phyloP scores from a whole-genome alignment of 2,797 vertebrate species.

The Chiroxiphia lanceolata region DNA sequence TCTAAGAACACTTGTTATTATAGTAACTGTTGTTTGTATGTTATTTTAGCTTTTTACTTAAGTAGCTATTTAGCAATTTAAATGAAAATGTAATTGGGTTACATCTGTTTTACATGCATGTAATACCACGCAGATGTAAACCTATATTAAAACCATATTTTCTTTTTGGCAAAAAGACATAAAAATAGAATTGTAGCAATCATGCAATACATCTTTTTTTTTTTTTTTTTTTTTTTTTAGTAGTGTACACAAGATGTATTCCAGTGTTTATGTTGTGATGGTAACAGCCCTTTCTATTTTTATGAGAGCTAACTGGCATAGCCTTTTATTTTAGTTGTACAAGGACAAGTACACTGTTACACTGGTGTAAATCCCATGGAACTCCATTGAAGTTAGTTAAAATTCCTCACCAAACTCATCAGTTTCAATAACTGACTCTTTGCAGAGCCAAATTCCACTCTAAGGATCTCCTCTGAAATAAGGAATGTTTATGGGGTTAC shows the following conservation, averaged over 20 bases:
- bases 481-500: background rate
- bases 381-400: slow-evolving; percentile 12
- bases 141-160: slow-evolving; percentile 91
- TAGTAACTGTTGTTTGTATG: slow-evolving; percentile 99
- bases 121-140: slow-evolving; percentile 93
- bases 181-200: slow-evolving; percentile 72
- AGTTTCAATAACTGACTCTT: background rate
- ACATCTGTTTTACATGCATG: slow-evolving; percentile 97
- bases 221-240: background rate
- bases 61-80: slow-evolving; percentile 99
- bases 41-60: slow-evolving; percentile 98
- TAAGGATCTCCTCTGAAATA: background rate
- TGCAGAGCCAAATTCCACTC: background rate
- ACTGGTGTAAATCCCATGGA: slow-evolving; percentile 29
- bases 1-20: slow-evolving; percentile 94
- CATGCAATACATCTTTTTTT: slow-evolving; percentile 38
- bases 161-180: slow-evolving; percentile 84
- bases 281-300: slow-evolving; percentile 55
- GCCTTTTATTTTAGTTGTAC: slow-evolving; percentile 16
- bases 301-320: slow-evolving; percentile 18
- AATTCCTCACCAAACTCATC: background rate
- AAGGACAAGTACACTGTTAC: background rate
- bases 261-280: slow-evolving; percentile 45
- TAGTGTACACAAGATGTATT: slow-evolving; percentile 7
- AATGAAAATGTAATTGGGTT: slow-evolving; percentile 97